Conservation (phyloP, 2,888 invertebrate genomes). For the Eupsilia transversa region DNA sequence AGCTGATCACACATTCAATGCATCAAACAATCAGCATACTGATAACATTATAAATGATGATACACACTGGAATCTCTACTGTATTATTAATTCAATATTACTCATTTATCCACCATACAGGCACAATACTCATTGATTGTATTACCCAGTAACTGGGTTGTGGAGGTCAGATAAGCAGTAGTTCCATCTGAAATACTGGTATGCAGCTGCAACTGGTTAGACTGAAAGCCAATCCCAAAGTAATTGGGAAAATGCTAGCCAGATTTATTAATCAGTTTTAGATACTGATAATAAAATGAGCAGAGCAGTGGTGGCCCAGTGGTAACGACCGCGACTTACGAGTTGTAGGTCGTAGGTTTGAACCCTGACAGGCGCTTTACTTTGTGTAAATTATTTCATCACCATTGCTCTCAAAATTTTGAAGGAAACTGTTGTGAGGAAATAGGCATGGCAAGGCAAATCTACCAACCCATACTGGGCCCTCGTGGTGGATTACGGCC, state of each 20-base stretch:
- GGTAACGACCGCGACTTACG: too few relatives aligned
- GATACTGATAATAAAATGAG: background rate
- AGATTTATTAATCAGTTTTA: background rate
- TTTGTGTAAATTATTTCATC: too few relatives aligned
- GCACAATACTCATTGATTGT: background rate
- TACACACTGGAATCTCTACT: background rate
- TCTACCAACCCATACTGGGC: too few relatives aligned
- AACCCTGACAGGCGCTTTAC: too few relatives aligned
- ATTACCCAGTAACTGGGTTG: background rate
- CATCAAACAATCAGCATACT: constrained; percentile 1
- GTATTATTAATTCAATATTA: background rate
- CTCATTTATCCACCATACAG: background rate
- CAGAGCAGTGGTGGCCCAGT: too few relatives aligned
- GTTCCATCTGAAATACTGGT: background rate
- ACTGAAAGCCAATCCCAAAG: background rate
- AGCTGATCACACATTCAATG: background rate
- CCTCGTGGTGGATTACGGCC: too few relatives aligned
- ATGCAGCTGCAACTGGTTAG: background rate
- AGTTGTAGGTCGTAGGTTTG: too few relatives aligned
- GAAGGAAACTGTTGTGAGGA: too few relatives aligned
- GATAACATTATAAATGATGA: too few relatives aligned
- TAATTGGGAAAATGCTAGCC: background rate
- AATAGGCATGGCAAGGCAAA: too few relatives aligned
- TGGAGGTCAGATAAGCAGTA: background rate
- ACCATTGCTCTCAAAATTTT: too few relatives aligned